Evolutionary conservation across 2,888 invertebrate species (phyloP).

Genomic region (Helicoverpa assulta): DNA sequence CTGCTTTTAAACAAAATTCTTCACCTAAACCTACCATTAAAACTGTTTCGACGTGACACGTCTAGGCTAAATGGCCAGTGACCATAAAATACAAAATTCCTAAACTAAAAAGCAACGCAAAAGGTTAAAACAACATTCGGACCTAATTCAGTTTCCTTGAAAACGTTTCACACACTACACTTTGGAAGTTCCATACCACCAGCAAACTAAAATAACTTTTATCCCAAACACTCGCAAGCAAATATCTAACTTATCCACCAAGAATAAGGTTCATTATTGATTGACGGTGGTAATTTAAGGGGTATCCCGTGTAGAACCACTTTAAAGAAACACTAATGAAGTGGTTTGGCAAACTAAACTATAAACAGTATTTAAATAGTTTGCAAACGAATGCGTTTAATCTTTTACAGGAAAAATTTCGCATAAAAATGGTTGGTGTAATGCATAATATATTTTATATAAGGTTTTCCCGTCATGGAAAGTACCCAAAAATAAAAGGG

Average conservation of each 20-base stretch:
- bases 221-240: background rate
- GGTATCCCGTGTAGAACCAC: conserved; percentile 22
- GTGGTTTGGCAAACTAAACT: conserved; percentile 28
- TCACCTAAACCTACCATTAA: too few relatives aligned
- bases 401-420: background rate
- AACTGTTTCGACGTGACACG: too few relatives aligned
- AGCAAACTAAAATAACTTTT: conserved; percentile 9
- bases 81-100: conserved; percentile 22
- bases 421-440: too few relatives aligned
- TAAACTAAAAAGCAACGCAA: conserved; percentile 23
- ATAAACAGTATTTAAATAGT: conserved; percentile 17
- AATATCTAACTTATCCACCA: background rate
- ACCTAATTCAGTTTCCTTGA: conserved; percentile 41
- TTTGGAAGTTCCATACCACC: conserved; percentile 23
- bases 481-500: too few relatives aligned
- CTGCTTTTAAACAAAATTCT: too few relatives aligned
- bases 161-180: conserved; percentile 44
- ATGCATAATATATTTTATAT: too few relatives aligned
- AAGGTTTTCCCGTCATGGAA: too few relatives aligned
- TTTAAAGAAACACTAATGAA: conserved; percentile 48
- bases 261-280: background rate
- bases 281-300: background rate
- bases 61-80: background rate
- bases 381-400: background rate
- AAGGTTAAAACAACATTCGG: conserved; percentile 28